A percentile compares a stretch with the other conserved stretches of the same genome.
phyloP scores from a whole-genome alignment of 2,888 invertebrate genomes.

The Myopa tessellatipennis region DNA sequence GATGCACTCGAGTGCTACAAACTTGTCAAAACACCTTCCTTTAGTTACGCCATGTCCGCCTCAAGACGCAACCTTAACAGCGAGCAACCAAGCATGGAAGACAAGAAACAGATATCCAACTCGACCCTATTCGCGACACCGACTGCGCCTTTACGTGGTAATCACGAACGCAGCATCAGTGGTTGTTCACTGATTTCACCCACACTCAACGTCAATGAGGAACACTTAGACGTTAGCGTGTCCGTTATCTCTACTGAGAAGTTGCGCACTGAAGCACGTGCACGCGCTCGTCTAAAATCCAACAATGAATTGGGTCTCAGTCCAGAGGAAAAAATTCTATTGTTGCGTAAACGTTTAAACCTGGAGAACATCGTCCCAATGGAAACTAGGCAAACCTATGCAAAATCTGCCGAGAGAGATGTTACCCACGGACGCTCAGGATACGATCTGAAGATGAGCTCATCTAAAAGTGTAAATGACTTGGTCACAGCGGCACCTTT shows the following conservation, averaged over 20 bases:
- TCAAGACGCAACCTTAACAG: conserved; percentile 44
- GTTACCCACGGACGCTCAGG: conserved; percentile 46
- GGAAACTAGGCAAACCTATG: neutral
- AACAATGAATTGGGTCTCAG: conserved; percentile 81
- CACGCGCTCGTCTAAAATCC: conserved; percentile 76
- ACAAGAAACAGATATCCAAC: neutral
- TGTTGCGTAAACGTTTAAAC: conserved; percentile 69
- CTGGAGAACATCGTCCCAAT: conserved; percentile 48
- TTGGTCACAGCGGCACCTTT: conserved; percentile 46
- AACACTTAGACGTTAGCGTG: conserved; percentile 14
- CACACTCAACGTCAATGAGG: conserved; percentile 16
- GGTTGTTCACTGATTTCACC: conserved; percentile 39
- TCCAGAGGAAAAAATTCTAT: conserved; percentile 75
- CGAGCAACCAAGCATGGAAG: conserved; percentile 45
- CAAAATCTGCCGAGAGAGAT: conserved; percentile 11
- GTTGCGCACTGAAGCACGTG: conserved; percentile 74
- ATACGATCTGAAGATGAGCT: conserved; percentile 65
- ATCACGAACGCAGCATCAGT: conserved; percentile 42
- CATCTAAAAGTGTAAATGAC: conserved; percentile 68
- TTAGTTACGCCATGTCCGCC: conserved; percentile 52
- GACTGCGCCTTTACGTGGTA: conserved; percentile 41
- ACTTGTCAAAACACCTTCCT: conserved; percentile 66
- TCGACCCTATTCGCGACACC: conserved; percentile 42
- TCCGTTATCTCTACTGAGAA: conserved; percentile 69
- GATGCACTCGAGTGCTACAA: conserved; percentile 57